These are phyloP conservation scores for Diglossa cyanea DNA, from an alignment of 2,797 vertebrate genomes.

Conservation along the genomic window DNA sequence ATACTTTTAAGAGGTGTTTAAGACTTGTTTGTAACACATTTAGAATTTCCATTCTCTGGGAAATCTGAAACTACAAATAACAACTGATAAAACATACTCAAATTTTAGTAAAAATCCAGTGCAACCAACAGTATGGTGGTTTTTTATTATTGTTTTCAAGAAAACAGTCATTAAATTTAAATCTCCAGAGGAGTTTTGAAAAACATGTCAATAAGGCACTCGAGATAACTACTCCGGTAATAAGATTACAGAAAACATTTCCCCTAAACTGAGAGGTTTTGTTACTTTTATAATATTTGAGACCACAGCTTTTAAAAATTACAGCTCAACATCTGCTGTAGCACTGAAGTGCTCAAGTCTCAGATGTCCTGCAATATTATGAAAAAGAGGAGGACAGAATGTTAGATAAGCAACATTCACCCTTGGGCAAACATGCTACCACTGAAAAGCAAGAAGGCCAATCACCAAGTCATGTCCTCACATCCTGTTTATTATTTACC, in stretches of 20 bases:
- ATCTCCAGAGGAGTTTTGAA: not conserved
- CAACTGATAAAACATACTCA: not conserved
- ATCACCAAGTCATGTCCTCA: not conserved
- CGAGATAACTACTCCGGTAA: not conserved
- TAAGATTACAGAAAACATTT: not conserved
- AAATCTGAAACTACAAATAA: conserved; percentile 33
- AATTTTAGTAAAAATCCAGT: conserved; percentile 1
- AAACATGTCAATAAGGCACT: not conserved
- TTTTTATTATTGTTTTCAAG: not conserved
- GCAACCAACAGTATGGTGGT: not conserved
- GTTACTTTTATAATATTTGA: not conserved
- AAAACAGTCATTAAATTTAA: not conserved
- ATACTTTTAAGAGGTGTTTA: not conserved
- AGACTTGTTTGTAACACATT: conserved; percentile 10
- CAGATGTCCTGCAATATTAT: not conserved
- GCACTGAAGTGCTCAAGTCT: not conserved
- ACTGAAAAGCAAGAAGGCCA: not conserved
- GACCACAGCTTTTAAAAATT: not conserved
- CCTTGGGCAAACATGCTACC: not conserved
- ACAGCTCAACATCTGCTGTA: not conserved
- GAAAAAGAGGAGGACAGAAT: not conserved
- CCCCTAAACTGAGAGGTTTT: not conserved
- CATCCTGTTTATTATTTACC: not conserved
- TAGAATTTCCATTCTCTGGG: conserved; percentile 24
- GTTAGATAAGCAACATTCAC: not conserved